These are phyloP conservation scores for Elephas maximus DNA, from an alignment of 2,113 vertebrate genomes.

Conservation along the genomic window DNA sequence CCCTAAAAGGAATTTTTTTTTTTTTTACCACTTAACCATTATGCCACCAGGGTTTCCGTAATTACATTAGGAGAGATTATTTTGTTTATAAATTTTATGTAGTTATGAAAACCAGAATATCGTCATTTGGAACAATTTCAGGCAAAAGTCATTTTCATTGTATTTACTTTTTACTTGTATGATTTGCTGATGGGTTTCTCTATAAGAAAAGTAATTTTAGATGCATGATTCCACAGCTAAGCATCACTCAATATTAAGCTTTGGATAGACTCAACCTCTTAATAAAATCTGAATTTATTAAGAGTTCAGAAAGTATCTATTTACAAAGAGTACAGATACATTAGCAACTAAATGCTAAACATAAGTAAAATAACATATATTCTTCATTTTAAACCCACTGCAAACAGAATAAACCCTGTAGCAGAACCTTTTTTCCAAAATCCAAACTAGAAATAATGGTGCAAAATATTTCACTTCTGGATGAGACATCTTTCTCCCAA, in stretches of 20 bases:
- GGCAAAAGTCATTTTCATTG: constrained; percentile 34
- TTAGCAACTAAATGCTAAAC: neutral
- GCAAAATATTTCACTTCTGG: constrained; percentile 27
- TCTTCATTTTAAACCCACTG: neutral
- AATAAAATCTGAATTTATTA: neutral
- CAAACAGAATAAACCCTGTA: neutral
- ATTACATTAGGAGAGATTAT: neutral
- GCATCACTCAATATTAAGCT: neutral
- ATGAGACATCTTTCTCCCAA: constrained; percentile 53
- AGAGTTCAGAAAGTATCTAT: neutral
- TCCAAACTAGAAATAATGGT: constrained; percentile 24
- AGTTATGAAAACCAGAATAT: neutral
- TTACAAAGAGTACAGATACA: neutral
- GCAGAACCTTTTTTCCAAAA: neutral
- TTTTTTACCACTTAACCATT: no score
- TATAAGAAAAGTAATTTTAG: constrained; percentile 22
- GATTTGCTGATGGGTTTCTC: neutral
- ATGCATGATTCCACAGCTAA: neutral
- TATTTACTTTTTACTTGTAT: neutral
- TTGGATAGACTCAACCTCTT: neutral
- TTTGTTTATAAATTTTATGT: neutral
- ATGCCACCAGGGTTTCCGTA: no score
- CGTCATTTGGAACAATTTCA: constrained; percentile 1
- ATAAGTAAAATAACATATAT: neutral
- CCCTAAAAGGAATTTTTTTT: no score